Conservation (phyloP, 2,113 vertebrate genomes). For the Aix galericulata region DNA sequence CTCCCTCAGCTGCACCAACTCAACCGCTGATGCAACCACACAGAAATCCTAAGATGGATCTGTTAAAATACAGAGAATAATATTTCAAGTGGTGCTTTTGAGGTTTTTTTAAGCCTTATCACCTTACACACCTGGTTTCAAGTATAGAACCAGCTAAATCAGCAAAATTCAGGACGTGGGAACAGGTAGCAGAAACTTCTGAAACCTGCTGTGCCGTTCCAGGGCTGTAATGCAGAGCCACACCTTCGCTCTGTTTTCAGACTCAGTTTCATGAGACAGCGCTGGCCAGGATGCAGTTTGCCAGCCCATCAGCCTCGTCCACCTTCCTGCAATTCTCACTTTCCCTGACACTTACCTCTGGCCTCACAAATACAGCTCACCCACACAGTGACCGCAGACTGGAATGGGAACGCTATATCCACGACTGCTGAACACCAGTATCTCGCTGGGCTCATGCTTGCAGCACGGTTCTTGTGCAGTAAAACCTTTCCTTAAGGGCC, state of each 20-base stretch:
- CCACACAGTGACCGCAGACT: background rate
- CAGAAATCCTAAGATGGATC: background rate
- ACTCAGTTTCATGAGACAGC: background rate
- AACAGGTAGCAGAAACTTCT: background rate
- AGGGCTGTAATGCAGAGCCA: background rate
- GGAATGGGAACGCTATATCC: rapidly evolving
- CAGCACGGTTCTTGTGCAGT: background rate
- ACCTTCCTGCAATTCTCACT: background rate
- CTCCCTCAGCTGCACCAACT: background rate
- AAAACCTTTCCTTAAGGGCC: background rate
- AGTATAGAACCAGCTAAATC: background rate
- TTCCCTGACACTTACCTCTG: background rate
- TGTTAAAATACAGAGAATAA: background rate
- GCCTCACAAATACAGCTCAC: background rate
- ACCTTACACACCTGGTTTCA: background rate
- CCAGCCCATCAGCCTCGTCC: background rate
- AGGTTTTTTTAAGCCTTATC: background rate
- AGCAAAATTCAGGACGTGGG: background rate
- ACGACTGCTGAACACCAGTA: background rate
- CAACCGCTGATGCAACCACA: background rate
- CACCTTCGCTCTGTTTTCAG: background rate
- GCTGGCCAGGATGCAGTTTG: background rate
- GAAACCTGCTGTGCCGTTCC: background rate
- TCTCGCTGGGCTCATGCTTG: background rate
- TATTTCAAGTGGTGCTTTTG: background rate